These are phyloP conservation scores for Fratercula arctica DNA, from an alignment of 2,797 vertebrate genomes.

Conservation along the genomic window DNA sequence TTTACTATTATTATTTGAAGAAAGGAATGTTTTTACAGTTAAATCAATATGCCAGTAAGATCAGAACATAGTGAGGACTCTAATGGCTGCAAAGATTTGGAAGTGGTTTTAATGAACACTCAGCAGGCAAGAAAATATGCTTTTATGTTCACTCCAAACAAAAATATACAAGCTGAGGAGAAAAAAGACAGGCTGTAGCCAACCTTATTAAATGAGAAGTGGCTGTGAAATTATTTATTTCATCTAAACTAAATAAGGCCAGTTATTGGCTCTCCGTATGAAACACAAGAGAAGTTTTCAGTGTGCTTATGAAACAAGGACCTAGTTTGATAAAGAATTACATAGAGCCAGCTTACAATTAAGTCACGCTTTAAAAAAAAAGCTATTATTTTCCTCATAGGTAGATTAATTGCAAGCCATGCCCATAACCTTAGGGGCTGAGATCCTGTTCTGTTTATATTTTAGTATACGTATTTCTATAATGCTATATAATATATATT, in stretches of 20 bases:
- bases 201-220: slow-evolving; percentile 63
- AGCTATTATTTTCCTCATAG: not conserved
- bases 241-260: slow-evolving; percentile 37
- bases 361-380: not conserved
- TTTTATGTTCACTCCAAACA: slow-evolving; percentile 68
- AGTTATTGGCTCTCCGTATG: slow-evolving; percentile 27
- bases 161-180: slow-evolving; percentile 51
- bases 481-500: not conserved
- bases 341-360: not conserved
- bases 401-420: not conserved
- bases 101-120: slow-evolving; percentile 70
- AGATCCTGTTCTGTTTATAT: not conserved
- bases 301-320: not conserved
- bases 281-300: slow-evolving; percentile 28
- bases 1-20: slow-evolving; percentile 47
- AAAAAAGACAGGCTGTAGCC: slow-evolving; percentile 35
- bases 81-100: slow-evolving; percentile 62
- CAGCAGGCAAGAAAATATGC: slow-evolving; percentile 57
- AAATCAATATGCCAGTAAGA: slow-evolving; percentile 62
- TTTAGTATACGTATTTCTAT: not conserved
- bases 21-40: slow-evolving; percentile 49
- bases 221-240: slow-evolving; percentile 62
- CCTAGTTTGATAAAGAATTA: not conserved
- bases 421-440: not conserved
- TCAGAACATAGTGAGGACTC: slow-evolving; percentile 48